These are phyloP conservation scores for Pomatorhinus ruficollis DNA, from an alignment of 2,113 vertebrate species.

Conservation along the genomic window DNA sequence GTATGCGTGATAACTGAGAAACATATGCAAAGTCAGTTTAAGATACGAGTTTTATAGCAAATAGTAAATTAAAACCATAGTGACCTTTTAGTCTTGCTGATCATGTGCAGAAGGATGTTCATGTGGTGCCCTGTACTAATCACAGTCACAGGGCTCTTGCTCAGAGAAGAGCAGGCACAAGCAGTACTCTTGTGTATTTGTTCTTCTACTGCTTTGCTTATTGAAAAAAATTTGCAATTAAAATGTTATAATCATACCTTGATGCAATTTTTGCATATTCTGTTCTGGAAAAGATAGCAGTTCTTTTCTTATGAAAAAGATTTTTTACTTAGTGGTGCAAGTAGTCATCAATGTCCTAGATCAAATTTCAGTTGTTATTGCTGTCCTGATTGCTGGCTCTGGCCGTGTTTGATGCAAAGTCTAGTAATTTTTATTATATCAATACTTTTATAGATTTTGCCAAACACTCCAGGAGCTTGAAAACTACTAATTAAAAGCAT, in stretches of 20 bases:
- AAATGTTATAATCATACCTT: neutral
- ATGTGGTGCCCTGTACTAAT: constrained; percentile 76
- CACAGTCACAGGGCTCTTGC: constrained; percentile 66
- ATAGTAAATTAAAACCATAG: constrained; percentile 76
- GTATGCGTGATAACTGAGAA: neutral
- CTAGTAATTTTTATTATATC: neutral
- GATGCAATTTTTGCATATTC: neutral
- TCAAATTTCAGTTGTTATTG: neutral
- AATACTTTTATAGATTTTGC: neutral
- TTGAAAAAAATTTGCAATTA: neutral
- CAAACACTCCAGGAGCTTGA: neutral
- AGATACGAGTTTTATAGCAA: constrained; percentile 68
- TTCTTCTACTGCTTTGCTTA: constrained; percentile 38
- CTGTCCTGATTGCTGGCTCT: neutral
- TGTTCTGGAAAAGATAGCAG: neutral
- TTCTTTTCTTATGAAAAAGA: neutral
- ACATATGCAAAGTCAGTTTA: constrained; percentile 29
- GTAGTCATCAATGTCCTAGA: neutral
- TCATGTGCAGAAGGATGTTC: constrained; percentile 78
- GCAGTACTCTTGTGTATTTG: constrained; percentile 62
- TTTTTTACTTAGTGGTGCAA: neutral
- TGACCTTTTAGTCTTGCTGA: constrained; percentile 81
- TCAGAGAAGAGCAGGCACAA: constrained; percentile 39
- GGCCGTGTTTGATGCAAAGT: neutral
- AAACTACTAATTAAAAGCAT: neutral